phyloP scores from a whole-genome alignment of 1,140 invertebrate genomes.

The Diorhabda sublineata region DNA sequence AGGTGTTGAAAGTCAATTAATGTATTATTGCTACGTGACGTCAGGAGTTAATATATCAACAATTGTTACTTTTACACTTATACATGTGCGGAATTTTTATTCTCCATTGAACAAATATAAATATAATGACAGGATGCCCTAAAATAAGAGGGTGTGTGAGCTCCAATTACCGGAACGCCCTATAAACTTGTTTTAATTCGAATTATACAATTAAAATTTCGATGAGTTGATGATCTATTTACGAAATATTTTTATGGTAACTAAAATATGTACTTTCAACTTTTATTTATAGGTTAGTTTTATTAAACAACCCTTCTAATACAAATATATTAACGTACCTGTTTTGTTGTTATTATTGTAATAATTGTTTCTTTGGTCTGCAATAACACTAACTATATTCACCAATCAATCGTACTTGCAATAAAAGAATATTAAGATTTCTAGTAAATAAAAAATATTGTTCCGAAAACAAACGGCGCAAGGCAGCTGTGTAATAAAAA shows the following conservation, averaged over 20 bases:
- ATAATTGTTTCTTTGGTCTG: neutral
- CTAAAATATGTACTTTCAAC: no score
- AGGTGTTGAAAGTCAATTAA: no score
- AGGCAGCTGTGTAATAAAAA: neutral
- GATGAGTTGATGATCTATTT: neutral
- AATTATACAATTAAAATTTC: neutral
- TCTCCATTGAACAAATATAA: no score
- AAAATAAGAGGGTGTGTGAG: neutral
- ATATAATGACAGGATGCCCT: neutral
- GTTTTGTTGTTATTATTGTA: neutral
- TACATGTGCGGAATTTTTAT: no score
- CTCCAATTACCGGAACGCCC: neutral
- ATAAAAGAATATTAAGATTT: neutral
- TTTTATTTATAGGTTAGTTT: no score
- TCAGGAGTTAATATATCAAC: no score
- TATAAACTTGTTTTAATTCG: neutral
- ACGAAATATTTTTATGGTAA: no score
- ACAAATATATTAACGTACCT: neutral
- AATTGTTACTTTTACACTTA: no score
- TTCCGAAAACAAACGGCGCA: neutral
- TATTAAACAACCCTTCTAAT: no score
- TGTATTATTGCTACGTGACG: no score
- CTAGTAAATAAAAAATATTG: neutral
- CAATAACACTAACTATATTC: neutral
- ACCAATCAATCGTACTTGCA: neutral